Base-by-base conservation (phyloP, 2,888 invertebrate genomes). In the Antheraea yamamai region DNA sequence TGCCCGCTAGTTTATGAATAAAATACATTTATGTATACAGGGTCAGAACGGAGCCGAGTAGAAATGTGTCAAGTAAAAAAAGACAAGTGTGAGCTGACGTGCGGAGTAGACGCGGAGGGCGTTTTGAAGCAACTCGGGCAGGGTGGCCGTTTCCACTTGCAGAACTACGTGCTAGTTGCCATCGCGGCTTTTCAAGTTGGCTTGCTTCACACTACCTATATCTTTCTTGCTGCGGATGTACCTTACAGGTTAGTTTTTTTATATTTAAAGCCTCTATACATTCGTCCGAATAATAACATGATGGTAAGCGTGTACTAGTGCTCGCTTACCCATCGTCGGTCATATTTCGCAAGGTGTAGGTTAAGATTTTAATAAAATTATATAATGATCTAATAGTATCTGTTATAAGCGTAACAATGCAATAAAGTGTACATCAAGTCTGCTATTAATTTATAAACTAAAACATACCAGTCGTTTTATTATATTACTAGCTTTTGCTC, bases 131-230 rank as follows among this genome's bases (percentile, higher is more conserved):
- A 93, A 82, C 78, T 95, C 77, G 95, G 95, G 10, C 87, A 89
- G 75, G 95, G 92, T 81, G 95, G 95, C 6, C 87, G 88, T 74
- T 95, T 91, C 83, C 95, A 95, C 85, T 78, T 89, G 51, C 80
- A 84, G 58, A 92, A 91, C 76, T 95, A 92, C 81, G 75, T 84
- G 18, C 85, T 95, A 74, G 89, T 95, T 51, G 85, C 92, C 71
- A 20, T 95, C 52, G 93, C 95, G 1, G 87, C 95, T 8, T 78
- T 95, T 68, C 90, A 95, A 79, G 90, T 91, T 66, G 94, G 95
- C 8, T 80, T 93, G 20, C 92, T 94, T 79, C 94, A 93, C 76
- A 87, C 93, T n/a, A 93, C 94, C 77, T 96, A 94, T 79, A 90
- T 95, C 55, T 96, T 96, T 82, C 89, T 91, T 0, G 95, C 95